Base-by-base conservation (phyloP, 2,113 vertebrate species). In the Hyperopisus bebe region DNA sequence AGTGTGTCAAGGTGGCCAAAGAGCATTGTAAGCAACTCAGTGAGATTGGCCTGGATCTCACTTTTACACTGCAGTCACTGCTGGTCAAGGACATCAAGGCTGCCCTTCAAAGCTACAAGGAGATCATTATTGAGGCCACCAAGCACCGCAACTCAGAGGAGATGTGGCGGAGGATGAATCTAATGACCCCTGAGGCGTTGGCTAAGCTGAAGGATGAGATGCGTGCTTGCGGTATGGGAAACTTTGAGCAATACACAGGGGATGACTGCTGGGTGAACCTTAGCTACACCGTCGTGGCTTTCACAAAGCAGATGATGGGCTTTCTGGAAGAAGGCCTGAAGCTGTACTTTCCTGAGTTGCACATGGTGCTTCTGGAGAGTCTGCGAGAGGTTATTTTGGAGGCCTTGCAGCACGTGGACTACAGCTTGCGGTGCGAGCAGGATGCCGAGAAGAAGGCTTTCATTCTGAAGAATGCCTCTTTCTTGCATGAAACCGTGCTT, bases 191-290 rank as follows among this genome's bases (percentile, higher is more conserved):
- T 0, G 98, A 99, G 93, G 98, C 98, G 0, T 93, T 99, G 92
- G 91, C 95, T 15, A 99, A 98, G 90, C 97, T 99, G 89, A 97
- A 95, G 93, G 98, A 99, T 3, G 98, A 99, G 93, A 99, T 99
- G 98, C 97, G 95, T 42, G 93, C 92, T 90, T 99, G 98, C 0
- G 97, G 98, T 0, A 94, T 99, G 9, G 90, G 94, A 82, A 96
- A 44, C 93, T 98, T 99, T 62, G 97, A 98, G 80, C 98, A 98
- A 89, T 98, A 98, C 94, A 99, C 97, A 0, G 98, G 98, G 0
- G 97, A 99, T 8, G 98, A 98, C 95, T 99, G 98, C 94, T 99
- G 98, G 98, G 98, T 99, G 91, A 99, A 99, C 95, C 96, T 99
- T 70, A 99, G 98, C 94, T 99, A 99, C 94, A 99, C 98, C 0